Evolutionary conservation across 2,888 invertebrate species (phyloP).

Genomic region (Acleris literana): DNA sequence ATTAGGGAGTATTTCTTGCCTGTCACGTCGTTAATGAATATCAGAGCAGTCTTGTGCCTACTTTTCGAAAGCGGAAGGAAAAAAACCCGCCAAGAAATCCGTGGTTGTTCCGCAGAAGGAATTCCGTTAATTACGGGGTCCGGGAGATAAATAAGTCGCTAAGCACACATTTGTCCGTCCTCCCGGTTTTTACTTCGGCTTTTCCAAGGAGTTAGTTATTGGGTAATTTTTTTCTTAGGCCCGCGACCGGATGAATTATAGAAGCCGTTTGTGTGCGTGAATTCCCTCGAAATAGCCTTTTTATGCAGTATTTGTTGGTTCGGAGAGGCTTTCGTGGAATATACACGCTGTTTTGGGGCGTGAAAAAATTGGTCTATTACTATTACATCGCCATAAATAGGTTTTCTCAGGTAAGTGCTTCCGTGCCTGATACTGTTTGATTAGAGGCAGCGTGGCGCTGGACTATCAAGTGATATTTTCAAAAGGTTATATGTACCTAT

Average conservation of each 20-base stretch:
- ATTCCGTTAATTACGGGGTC: constrained; percentile 72
- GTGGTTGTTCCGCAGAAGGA: constrained; percentile 59
- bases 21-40: constrained; percentile 80
- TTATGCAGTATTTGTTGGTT: constrained; percentile 60
- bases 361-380: constrained; percentile 32
- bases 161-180: constrained; percentile 76
- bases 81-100: constrained; percentile 65
- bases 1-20: constrained; percentile 79
- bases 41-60: constrained; percentile 58
- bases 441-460: neutral
- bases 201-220: constrained; percentile 65
- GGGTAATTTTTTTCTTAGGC: constrained; percentile 64
- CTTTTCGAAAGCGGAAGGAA: constrained; percentile 47
- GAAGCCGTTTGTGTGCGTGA: constrained; percentile 66
- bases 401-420: constrained; percentile 8
- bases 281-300: constrained; percentile 64
- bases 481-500: no score
- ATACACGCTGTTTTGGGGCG: constrained; percentile 46
- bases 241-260: constrained; percentile 65
- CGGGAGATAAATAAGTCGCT: constrained; percentile 75
- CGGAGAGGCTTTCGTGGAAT: constrained; percentile 54
- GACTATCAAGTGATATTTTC: no score
- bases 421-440: constrained; percentile 2
- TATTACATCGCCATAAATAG: constrained; percentile 29
- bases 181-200: constrained; percentile 69